These are phyloP conservation scores for Ormyrus rosae DNA, from an alignment of 2,888 invertebrate genomes.

Conservation along the genomic window DNA sequence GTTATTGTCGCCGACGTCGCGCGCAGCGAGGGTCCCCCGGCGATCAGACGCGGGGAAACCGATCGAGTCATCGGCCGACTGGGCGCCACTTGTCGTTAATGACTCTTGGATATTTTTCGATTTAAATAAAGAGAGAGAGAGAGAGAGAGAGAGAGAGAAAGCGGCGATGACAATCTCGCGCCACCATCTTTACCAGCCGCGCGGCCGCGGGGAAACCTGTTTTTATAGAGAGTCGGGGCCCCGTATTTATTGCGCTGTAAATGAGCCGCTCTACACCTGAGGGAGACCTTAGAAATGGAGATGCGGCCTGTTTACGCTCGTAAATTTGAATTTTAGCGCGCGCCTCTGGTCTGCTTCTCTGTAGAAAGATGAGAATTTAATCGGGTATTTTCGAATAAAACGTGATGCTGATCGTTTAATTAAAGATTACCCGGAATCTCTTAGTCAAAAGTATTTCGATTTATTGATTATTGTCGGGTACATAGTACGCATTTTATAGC, in stretches of 20 bases:
- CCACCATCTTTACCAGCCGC: constrained; percentile 35
- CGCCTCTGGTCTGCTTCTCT: neutral
- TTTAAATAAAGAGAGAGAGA: constrained; percentile 68
- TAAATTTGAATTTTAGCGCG: constrained; percentile 51
- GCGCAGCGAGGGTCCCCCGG: constrained; percentile 62
- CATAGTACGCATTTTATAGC: too few relatives aligned
- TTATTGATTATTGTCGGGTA: constrained; percentile 8
- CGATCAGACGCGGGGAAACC: constrained; percentile 60
- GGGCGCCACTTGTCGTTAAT: constrained; percentile 76
- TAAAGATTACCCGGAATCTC: neutral
- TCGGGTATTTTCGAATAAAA: neutral
- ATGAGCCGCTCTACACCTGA: constrained; percentile 5
- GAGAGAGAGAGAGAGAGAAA: too few relatives aligned
- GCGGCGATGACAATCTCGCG: constrained; percentile 70
- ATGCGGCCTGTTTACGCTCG: constrained; percentile 49
- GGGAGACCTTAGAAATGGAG: constrained; percentile 1
- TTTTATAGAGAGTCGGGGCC: constrained; percentile 19
- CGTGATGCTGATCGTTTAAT: constrained; percentile 34
- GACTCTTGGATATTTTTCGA: constrained; percentile 72
- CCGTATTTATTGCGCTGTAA: constrained; percentile 37
- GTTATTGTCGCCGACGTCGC: constrained; percentile 42
- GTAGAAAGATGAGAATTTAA: constrained; percentile 14
- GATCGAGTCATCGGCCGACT: constrained; percentile 73
- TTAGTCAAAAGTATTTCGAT: constrained; percentile 12
- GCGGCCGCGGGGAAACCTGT: constrained; percentile 42